Evolutionary conservation across 2,888 invertebrate species (phyloP).

Genomic region (Pediacus dermestoides): DNA sequence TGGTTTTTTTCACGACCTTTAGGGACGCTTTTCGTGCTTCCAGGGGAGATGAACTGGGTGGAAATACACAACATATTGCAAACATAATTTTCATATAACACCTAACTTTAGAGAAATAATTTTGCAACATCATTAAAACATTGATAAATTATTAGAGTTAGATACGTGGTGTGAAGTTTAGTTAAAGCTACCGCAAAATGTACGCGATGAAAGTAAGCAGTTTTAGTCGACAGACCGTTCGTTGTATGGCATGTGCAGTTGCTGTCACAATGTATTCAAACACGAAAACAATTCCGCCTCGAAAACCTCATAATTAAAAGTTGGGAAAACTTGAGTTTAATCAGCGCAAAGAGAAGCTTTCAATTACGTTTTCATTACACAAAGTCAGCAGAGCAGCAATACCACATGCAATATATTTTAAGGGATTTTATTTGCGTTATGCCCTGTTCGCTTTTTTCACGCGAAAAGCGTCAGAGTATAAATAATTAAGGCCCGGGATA

Average conservation of each 20-base stretch:
- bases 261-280: slow-evolving; percentile 8
- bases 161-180: slow-evolving; percentile 9
- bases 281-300: slow-evolving; percentile 10
- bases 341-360: slow-evolving; percentile 9
- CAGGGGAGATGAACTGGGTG: too few relatives aligned
- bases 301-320: slow-evolving; percentile 13
- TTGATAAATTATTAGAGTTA: too few relatives aligned
- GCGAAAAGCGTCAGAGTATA: slow-evolving; percentile 7
- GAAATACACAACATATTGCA: too few relatives aligned
- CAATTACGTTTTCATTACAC: slow-evolving; percentile 9
- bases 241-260: slow-evolving; percentile 9
- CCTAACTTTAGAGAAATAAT: too few relatives aligned
- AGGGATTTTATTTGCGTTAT: slow-evolving; percentile 7
- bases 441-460: slow-evolving; percentile 7
- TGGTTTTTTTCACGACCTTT: too few relatives aligned
- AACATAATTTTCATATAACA: too few relatives aligned
- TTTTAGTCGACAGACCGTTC: neutral
- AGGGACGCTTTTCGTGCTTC: too few relatives aligned
- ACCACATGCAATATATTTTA: slow-evolving; percentile 8
- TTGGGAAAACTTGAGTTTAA: slow-evolving; percentile 10
- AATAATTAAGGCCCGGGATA: slow-evolving; percentile 7
- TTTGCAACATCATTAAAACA: too few relatives aligned
- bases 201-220: too few relatives aligned
- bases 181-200: slow-evolving; percentile 6
- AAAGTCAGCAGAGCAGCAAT: slow-evolving; percentile 7